These are phyloP conservation scores for Ceyx margarethae DNA, from an alignment of 2,113 vertebrate genomes.

Conservation along the genomic window DNA sequence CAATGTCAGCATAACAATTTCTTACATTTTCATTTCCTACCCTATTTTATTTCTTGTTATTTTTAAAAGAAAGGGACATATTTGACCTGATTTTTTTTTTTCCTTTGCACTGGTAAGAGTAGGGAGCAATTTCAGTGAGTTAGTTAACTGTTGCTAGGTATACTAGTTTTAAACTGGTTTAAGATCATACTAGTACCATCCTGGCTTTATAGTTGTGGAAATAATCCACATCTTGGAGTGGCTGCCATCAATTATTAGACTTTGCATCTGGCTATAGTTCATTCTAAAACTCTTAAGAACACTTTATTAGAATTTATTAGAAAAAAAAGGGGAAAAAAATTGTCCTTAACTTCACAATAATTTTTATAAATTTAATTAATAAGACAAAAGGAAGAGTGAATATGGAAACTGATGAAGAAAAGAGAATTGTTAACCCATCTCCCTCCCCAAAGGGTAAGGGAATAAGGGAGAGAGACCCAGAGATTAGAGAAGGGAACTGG, in stretches of 20 bases:
- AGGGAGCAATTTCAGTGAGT: background rate
- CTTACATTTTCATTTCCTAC: background rate
- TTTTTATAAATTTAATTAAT: background rate
- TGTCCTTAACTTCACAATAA: background rate
- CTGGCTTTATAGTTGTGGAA: background rate
- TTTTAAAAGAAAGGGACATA: background rate
- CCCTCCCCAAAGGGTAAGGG: too few species aligned
- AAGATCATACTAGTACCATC: background rate
- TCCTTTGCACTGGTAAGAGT: background rate
- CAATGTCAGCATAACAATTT: background rate
- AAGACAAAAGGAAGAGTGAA: background rate
- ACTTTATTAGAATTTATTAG: background rate
- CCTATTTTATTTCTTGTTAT: background rate
- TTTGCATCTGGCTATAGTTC: background rate
- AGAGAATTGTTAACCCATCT: too few species aligned
- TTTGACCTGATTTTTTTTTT: background rate
- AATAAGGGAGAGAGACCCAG: too few species aligned
- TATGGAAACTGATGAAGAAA: background rate
- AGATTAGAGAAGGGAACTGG: too few species aligned
- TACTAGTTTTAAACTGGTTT: background rate
- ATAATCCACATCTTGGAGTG: background rate
- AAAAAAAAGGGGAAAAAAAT: background rate
- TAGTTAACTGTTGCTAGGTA: background rate
- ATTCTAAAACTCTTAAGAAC: background rate
- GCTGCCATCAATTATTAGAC: background rate